A percentile compares a stretch with the other conserved stretches of the same genome.
phyloP scores from a whole-genome alignment of 2,888 invertebrate genomes.

The Oscheius sp. region DNA sequence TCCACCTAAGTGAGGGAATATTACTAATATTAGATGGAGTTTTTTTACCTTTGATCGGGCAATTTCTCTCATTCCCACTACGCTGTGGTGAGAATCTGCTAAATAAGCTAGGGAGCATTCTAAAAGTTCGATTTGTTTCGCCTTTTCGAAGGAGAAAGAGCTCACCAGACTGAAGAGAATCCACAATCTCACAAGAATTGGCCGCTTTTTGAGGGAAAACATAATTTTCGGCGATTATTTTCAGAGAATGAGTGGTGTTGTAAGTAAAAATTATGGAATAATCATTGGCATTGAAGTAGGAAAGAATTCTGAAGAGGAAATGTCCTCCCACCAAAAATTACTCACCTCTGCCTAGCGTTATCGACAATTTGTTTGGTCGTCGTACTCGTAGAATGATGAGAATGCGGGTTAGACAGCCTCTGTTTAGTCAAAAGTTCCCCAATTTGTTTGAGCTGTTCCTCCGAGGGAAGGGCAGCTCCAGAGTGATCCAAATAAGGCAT shows the following conservation, averaged over 20 bases:
- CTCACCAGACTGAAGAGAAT: slow-evolving; percentile 8
- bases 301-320: slow-evolving; percentile 78
- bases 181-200: slow-evolving; percentile 1
- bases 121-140: background rate
- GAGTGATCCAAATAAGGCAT: slow-evolving; percentile 59
- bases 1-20: slow-evolving; percentile 27
- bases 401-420: slow-evolving; percentile 86
- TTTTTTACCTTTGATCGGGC: slow-evolving; percentile 72
- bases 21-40: no score
- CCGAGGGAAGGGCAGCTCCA: slow-evolving; percentile 48
- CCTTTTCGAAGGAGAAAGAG: background rate
- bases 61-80: slow-evolving; percentile 87
- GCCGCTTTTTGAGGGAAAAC: slow-evolving; percentile 37
- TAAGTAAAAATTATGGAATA: slow-evolving; percentile 92
- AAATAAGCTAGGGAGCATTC: slow-evolving; percentile 71
- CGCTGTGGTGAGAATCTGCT: slow-evolving; percentile 93
- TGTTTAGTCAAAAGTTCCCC: background rate
- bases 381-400: slow-evolving; percentile 79
- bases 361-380: slow-evolving; percentile 85
- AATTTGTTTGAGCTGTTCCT: slow-evolving; percentile 40
- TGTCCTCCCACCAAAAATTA: background rate
- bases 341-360: slow-evolving; percentile 69
- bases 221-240: slow-evolving; percentile 85
- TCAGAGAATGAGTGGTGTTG: slow-evolving; percentile 87
- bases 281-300: slow-evolving; percentile 83